Conservation (phyloP, 2,797 vertebrate species). For the Dicrostonyx torquatus region DNA sequence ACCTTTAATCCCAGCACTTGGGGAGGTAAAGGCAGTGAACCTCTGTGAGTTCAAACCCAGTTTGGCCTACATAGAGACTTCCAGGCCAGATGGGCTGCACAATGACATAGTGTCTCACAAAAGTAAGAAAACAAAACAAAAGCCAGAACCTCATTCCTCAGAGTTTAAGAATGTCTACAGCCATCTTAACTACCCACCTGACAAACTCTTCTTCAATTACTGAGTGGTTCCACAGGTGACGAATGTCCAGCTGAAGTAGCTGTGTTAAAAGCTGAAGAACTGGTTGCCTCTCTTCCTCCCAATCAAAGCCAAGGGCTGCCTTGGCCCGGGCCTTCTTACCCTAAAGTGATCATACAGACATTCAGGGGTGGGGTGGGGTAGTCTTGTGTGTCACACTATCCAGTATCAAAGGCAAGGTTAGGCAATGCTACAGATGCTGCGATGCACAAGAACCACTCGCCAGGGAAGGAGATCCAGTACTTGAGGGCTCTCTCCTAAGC, state of each 20-base stretch:
- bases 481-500: background rate
- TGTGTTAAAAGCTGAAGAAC: constrained; percentile 91
- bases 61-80: background rate
- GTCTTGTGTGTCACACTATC: background rate
- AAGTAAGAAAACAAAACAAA: background rate
- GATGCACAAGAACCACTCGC: background rate
- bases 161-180: background rate
- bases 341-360: constrained; percentile 81
- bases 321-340: constrained; percentile 89
- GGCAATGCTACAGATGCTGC: background rate
- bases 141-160: background rate
- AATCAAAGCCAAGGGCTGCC: constrained; percentile 86
- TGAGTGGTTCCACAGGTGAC: constrained; percentile 92
- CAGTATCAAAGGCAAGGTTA: background rate
- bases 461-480: background rate
- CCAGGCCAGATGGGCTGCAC: background rate
- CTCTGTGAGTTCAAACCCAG: background rate
- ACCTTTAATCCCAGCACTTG: background rate
- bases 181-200: constrained; percentile 85
- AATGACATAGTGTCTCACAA: background rate
- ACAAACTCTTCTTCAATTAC: constrained; percentile 96
- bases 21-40: background rate
- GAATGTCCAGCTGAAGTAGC: constrained; percentile 95
- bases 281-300: constrained; percentile 92
- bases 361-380: background rate